Conservation (phyloP, 2,113 vertebrate species). For the Amphilophus citrinellus region DNA sequence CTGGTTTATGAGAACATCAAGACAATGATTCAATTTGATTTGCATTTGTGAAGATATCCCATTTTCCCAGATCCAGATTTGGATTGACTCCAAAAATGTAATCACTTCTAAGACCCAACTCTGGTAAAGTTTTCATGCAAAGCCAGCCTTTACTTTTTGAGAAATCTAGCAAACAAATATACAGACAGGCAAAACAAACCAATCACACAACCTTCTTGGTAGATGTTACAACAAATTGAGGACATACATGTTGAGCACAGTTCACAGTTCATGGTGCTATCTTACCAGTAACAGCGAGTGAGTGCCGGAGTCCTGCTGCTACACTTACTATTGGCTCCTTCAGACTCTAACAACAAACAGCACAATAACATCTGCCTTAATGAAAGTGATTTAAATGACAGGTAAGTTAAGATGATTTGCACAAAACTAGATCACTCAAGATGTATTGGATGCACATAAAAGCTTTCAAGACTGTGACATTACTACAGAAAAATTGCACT, state of each 20-base stretch:
- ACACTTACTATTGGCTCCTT: constrained; percentile 82
- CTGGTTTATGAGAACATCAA: not conserved
- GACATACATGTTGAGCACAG: not conserved
- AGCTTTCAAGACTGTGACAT: not conserved
- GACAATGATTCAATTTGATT: not conserved
- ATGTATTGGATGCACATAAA: not conserved
- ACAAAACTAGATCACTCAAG: not conserved
- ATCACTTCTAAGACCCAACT: not conserved
- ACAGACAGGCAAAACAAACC: not conserved
- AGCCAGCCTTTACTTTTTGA: no score
- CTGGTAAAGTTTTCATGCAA: not conserved
- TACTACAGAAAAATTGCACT: not conserved
- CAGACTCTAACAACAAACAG: constrained; percentile 77
- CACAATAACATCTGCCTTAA: not conserved
- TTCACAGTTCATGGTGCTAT: not conserved
- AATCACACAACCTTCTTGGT: not conserved
- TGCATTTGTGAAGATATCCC: not conserved
- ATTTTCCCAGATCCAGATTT: not conserved
- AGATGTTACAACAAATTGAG: not conserved
- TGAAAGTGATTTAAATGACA: not conserved
- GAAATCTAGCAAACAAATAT: not conserved
- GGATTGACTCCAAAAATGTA: not conserved
- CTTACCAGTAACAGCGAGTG: constrained; percentile 88
- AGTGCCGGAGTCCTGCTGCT: constrained; percentile 92
- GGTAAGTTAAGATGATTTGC: not conserved